Conservation (phyloP, 2,113 vertebrate genomes). For the Passerina amoena region DNA sequence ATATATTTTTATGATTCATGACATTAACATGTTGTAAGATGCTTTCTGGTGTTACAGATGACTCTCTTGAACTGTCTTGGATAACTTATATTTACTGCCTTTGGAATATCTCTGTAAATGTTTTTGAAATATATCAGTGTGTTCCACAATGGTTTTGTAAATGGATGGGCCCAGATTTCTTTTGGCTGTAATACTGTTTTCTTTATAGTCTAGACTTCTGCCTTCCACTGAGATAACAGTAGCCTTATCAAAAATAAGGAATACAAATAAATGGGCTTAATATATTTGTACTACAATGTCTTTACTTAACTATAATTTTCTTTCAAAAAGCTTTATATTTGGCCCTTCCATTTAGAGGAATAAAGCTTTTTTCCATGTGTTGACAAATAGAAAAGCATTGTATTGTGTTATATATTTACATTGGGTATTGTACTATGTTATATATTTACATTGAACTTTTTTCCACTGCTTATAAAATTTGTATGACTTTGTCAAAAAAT, state of each 20-base stretch:
- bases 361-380: background rate
- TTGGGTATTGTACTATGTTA: background rate
- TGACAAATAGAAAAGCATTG: background rate
- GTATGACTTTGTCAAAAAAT: background rate
- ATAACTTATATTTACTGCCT: background rate
- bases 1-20: background rate
- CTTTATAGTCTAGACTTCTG: background rate
- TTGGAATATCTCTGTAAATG: background rate
- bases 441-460: background rate
- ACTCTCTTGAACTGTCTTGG: background rate
- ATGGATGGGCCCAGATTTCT: background rate
- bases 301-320: background rate
- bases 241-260: background rate
- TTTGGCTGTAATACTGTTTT: background rate
- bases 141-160: background rate
- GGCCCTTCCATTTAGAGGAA: background rate
- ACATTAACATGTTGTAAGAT: background rate
- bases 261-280: background rate
- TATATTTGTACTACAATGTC: background rate
- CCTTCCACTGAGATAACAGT: background rate
- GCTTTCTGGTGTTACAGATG: background rate
- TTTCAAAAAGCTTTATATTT: background rate
- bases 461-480: background rate
- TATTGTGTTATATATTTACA: background rate
- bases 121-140: background rate